These are phyloP conservation scores for Liodrosophila aerea DNA, from an alignment of 2,888 invertebrate species.

Conservation along the genomic window DNA sequence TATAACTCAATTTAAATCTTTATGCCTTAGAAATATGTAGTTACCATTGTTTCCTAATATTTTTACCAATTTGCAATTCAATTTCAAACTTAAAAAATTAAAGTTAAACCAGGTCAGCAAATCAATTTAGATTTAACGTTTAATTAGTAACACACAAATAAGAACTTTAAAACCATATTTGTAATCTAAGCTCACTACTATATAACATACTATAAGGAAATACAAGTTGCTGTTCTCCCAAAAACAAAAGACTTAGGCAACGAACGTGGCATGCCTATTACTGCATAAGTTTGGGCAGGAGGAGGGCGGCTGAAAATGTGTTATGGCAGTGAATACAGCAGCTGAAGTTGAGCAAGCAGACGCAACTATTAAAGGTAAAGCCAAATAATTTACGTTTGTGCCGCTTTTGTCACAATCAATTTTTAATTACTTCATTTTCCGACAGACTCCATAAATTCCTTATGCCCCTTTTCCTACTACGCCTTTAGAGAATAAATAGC, in stretches of 20 bases:
- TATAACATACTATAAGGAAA: slow-evolving; percentile 34
- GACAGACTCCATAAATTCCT: slow-evolving; percentile 75
- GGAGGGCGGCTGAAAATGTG: slow-evolving; percentile 2
- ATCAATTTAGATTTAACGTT: slow-evolving; percentile 9
- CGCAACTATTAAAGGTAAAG: slow-evolving; percentile 45
- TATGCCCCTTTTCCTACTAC: slow-evolving; percentile 26
- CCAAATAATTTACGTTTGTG: slow-evolving; percentile 73
- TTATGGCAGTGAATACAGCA: not conserved
- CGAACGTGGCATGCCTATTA: slow-evolving; percentile 46
- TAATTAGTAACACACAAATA: slow-evolving; percentile 40
- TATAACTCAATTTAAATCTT: too few relatives aligned
- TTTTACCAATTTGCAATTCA: too few relatives aligned
- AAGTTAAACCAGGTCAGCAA: not conserved
- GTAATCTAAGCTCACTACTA: slow-evolving; percentile 1
- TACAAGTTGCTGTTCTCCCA: slow-evolving; percentile 33
- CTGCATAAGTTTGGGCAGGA: slow-evolving; percentile 11
- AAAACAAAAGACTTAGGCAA: slow-evolving; percentile 57
- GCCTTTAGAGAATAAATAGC: slow-evolving; percentile 79
- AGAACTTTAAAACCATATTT: slow-evolving; percentile 36
- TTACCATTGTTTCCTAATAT: too few relatives aligned
- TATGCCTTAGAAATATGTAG: too few relatives aligned
- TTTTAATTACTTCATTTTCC: slow-evolving; percentile 77
- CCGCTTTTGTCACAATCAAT: slow-evolving; percentile 78
- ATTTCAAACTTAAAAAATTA: too few relatives aligned
- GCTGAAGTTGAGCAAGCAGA: too few relatives aligned